Percentiles rank a stretch among this genome's conserved stretches.
Evolutionary conservation across 2,797 vertebrate species (phyloP).

Genomic region (Micropoecilia bifurca): DNA sequence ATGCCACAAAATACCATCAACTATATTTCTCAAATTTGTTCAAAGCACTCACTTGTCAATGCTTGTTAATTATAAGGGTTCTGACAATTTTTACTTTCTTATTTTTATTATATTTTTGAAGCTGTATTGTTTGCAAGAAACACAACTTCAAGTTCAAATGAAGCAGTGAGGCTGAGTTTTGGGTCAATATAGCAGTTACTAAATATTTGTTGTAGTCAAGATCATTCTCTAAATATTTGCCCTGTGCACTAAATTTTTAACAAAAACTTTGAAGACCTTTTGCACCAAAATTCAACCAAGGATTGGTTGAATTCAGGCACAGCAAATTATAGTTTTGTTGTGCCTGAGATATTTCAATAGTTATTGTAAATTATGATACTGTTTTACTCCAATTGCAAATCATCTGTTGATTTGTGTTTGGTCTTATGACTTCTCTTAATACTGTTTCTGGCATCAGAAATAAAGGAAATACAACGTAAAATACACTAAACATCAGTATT

Average conservation of each 20-base stretch:
- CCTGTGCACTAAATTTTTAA: not conserved
- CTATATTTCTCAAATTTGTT: not conserved
- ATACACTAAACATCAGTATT: constrained; percentile 22
- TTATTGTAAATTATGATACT: not conserved
- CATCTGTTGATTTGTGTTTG: not conserved
- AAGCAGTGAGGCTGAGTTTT: constrained; percentile 1
- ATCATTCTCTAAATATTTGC: constrained; percentile 19
- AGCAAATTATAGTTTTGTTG: not conserved
- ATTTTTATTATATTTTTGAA: constrained; percentile 3
- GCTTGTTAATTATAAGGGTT: not conserved
- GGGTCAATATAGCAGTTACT: not conserved
- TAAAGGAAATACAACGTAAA: constrained; percentile 17
- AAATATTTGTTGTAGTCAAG: not conserved
- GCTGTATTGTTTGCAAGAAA: constrained; percentile 7
- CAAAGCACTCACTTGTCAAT: not conserved
- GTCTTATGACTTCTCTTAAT: not conserved
- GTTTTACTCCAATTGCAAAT: not conserved
- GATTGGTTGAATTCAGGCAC: too few species aligned
- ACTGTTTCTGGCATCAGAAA: not conserved
- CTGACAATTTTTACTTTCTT: not conserved
- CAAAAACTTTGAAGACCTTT: not conserved
- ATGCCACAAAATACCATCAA: not conserved
- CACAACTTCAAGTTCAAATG: not conserved
- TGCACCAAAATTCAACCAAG: not conserved
- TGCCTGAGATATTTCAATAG: not conserved